Base-by-base conservation (phyloP, 2,113 vertebrate species). In the Ascaphus truei region DNA sequence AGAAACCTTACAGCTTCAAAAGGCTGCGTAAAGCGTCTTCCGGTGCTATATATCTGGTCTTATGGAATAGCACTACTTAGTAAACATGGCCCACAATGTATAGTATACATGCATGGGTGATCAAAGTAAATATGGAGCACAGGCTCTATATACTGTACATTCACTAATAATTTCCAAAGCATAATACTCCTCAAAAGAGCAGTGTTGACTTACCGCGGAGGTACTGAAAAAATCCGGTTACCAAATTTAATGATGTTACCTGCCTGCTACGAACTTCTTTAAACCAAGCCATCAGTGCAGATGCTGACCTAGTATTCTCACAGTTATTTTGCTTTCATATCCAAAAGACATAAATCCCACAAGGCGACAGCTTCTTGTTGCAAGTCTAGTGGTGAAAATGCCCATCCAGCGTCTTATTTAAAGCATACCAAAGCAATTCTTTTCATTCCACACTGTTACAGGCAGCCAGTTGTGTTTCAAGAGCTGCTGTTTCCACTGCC, bases 171-270 rank as follows among this genome's bases (percentile, higher is more conserved):
- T 34, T 57, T 31, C 53, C 15, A 57, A 9, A 48, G 10, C 16
- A 34, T 25, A 31, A 22, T 22, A 62, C 10, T 25, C 8, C 22
- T 9, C 16, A 33, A 9, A 15, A 12, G 9, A 30, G 15, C 4
- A 10, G 8, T 22, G 16, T 20, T 37, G 7, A 91, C 94, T 94
- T 90, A 95, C 92, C 92, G 9, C 83, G 90, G 20, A 80, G 68
- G 74, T 81, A 89, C 72, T 82, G 90, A 69, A 76, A 87, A 77
- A 88, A 81, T 33, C 86, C 89, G 0, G 90, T 86, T 76, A 89
- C 83, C 76, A 92, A 81, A 76, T 90, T 92, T 69, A 91, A 78
- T 0, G 86, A 83, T 0, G 78, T 51, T 34, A 71, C 77, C 71
- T 78, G 91, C 83, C 88, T 86, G 22, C 79, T 80, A 75, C 79